phyloP scores from a whole-genome alignment of 2,113 vertebrate species.

The Melierax canorus region DNA sequence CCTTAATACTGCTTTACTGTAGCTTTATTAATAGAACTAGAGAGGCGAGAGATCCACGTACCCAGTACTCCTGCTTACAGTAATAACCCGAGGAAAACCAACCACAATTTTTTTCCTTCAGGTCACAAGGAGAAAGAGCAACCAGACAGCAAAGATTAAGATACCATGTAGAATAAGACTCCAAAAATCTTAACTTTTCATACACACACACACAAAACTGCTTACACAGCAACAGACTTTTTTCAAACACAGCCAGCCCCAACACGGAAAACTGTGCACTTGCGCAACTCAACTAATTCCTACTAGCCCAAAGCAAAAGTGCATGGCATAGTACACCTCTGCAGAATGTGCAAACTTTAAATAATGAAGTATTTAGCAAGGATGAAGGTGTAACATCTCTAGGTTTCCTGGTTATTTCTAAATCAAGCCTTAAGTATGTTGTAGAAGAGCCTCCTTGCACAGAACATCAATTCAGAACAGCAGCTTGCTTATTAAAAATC shows the following conservation, averaged over 20 bases:
- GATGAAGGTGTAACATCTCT: background rate
- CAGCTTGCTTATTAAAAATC: background rate
- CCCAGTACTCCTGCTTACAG: background rate
- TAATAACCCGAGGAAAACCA: background rate
- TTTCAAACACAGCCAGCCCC: background rate
- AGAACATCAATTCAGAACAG: background rate
- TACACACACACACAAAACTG: background rate
- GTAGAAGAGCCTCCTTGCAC: background rate
- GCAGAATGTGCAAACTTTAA: too few relatives aligned
- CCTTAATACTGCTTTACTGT: background rate
- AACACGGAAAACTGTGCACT: accelerated
- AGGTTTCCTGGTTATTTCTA: background rate
- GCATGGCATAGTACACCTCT: background rate
- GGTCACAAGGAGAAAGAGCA: background rate
- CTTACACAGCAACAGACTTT: background rate
- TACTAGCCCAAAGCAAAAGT: background rate
- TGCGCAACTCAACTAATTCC: background rate
- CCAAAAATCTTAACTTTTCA: background rate
- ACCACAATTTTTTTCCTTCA: too few relatives aligned
- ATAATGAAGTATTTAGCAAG: background rate
- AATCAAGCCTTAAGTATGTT: background rate
- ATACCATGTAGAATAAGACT: accelerated
- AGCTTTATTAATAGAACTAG: too few relatives aligned
- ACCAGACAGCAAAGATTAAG: background rate
- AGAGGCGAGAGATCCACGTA: background rate